Evolutionary conservation across 2,113 vertebrate genomes (phyloP).

Genomic region (Panthera tigris): DNA sequence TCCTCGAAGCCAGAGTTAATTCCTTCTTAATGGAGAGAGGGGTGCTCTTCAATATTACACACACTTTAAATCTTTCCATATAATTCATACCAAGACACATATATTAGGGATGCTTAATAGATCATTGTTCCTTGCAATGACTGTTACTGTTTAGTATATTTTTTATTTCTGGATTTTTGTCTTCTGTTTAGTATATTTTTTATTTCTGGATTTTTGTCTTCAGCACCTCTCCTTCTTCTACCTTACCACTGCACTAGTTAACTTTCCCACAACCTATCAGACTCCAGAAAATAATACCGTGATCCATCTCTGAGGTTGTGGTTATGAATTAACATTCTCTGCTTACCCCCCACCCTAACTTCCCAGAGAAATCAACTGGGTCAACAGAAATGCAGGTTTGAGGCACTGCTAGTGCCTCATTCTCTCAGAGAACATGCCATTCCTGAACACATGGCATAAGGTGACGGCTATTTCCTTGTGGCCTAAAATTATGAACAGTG

Average conservation of each 20-base stretch:
- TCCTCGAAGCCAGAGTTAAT: neutral
- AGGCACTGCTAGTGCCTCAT: neutral
- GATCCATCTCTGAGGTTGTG: neutral
- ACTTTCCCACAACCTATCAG: neutral
- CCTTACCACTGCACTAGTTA: neutral
- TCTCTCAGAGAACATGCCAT: neutral
- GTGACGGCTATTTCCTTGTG: neutral
- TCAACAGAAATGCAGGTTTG: neutral
- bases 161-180: neutral
- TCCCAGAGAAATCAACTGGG: neutral
- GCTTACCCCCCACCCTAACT: neutral
- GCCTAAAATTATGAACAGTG: neutral
- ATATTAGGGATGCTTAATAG: neutral
- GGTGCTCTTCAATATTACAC: neutral
- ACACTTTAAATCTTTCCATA: neutral
- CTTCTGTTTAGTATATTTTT: neutral
- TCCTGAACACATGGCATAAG: neutral
- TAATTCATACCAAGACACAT: neutral
- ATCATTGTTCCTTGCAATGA: neutral
- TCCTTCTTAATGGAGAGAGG: neutral
- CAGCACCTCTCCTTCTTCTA: neutral
- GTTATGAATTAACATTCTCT: neutral
- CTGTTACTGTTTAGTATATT: neutral
- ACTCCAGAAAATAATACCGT: neutral
- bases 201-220: neutral